Conservation (phyloP, 2,888 invertebrate species). For the Archips crataeganus region DNA sequence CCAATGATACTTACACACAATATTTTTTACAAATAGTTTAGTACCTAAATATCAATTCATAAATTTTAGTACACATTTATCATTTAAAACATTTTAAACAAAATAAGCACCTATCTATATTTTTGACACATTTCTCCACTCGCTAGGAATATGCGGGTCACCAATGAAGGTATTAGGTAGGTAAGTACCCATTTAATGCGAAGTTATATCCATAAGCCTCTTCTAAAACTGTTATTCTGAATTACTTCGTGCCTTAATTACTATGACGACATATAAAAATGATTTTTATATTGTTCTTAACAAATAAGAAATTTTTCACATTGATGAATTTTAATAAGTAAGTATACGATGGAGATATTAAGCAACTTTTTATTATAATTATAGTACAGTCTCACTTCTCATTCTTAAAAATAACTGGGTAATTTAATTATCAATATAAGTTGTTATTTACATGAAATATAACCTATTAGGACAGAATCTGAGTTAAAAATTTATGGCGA, state of each 20-base stretch:
- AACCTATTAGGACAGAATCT: neutral
- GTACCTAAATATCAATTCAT: neutral
- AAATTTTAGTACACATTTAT: neutral
- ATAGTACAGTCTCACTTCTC: conserved; percentile 60
- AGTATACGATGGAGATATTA: neutral
- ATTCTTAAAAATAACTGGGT: conserved; percentile 45
- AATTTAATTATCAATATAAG: neutral
- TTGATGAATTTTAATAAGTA: too few relatives aligned
- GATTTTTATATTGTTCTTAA: too few relatives aligned
- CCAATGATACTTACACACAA: neutral
- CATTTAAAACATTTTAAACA: neutral
- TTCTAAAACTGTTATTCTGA: too few relatives aligned
- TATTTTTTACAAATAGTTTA: neutral
- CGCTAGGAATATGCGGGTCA: neutral
- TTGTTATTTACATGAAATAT: neutral
- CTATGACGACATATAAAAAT: too few relatives aligned
- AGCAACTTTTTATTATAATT: conserved; percentile 32
- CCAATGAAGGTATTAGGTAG: too few relatives aligned
- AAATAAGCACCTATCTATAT: neutral
- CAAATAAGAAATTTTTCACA: too few relatives aligned
- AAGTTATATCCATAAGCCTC: too few relatives aligned
- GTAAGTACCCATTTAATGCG: too few relatives aligned
- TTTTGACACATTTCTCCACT: neutral
- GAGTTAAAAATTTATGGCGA: neutral
- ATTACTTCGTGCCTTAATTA: too few relatives aligned